phyloP scores from a whole-genome alignment of 2,113 vertebrate species.

The Cercopithecus mona region DNA sequence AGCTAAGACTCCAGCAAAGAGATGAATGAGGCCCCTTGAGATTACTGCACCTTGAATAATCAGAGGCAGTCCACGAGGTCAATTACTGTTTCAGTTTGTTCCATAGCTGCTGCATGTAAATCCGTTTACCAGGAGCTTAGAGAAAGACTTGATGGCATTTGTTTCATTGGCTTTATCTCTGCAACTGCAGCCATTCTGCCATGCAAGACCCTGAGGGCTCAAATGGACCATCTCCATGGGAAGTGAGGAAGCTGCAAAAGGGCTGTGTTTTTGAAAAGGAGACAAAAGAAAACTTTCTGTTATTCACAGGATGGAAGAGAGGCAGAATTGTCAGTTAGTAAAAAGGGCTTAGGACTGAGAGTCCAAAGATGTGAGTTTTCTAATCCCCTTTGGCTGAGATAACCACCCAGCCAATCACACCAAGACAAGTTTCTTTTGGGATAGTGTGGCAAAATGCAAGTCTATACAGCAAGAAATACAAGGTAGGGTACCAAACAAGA shows the following conservation, averaged over 20 bases:
- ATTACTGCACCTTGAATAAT: slow-evolving; percentile 82
- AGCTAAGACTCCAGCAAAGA: slow-evolving; percentile 68
- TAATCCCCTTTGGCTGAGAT: neutral
- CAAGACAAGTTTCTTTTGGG: neutral
- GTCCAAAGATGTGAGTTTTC: neutral
- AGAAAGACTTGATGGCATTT: slow-evolving; percentile 63
- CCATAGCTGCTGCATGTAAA: slow-evolving; percentile 81
- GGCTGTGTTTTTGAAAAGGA: neutral
- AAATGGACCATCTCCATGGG: slow-evolving; percentile 18
- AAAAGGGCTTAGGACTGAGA: neutral
- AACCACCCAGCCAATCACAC: slow-evolving; percentile 7
- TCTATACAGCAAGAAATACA: neutral
- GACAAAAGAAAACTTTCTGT: slow-evolving; percentile 41
- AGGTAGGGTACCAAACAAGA: neutral
- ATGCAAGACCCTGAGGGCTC: slow-evolving; percentile 40
- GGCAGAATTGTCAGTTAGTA: neutral
- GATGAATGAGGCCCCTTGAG: slow-evolving; percentile 79
- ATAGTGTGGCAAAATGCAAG: neutral
- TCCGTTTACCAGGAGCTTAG: slow-evolving; percentile 76
- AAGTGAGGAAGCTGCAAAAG: neutral
- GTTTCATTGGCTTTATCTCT: slow-evolving; percentile 76
- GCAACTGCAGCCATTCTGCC: slow-evolving; percentile 64
- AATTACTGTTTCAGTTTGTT: slow-evolving; percentile 82
- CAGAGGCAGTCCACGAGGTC: slow-evolving; percentile 79
- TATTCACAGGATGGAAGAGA: neutral